Evolutionary conservation across 1,140 invertebrate genomes (phyloP).

Genomic region (Sarcophaga peregrina): DNA sequence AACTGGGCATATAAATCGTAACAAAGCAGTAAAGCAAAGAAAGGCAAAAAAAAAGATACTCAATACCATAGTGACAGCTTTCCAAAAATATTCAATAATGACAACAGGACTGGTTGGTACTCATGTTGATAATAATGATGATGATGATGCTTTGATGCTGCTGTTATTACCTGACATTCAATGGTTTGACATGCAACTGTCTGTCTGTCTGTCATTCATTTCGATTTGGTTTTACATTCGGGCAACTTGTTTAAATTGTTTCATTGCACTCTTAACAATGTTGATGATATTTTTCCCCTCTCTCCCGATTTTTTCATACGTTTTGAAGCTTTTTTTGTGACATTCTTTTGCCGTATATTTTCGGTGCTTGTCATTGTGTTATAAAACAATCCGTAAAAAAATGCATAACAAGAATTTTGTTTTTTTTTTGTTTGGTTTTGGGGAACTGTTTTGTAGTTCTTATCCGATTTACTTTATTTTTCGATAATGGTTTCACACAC

Average conservation of each 20-base stretch:
- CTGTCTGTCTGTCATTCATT: constrained; percentile 30
- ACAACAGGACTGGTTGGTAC: constrained; percentile 15
- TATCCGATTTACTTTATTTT: no score
- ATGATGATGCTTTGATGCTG: constrained; percentile 20
- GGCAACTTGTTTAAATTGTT: constrained; percentile 33
- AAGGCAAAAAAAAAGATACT: neutral
- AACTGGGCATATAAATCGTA: constrained; percentile 32
- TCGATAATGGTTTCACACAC: constrained; percentile 7
- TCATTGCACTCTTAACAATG: constrained; percentile 30
- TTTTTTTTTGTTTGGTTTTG: neutral
- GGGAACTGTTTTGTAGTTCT: no score
- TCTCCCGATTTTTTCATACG: neutral
- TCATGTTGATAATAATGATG: neutral
- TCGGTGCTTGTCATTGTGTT: neutral
- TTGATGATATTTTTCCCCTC: constrained; percentile 22
- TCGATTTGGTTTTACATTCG: constrained; percentile 10
- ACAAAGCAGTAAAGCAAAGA: neutral
- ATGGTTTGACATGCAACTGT: constrained; percentile 36
- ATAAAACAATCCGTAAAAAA: constrained; percentile 22
- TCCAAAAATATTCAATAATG: constrained; percentile 40
- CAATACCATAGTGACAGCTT: constrained; percentile 39
- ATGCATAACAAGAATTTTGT: constrained; percentile 20
- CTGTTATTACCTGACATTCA: constrained; percentile 18
- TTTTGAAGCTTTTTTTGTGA: neutral
- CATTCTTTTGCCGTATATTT: neutral